Conservation (phyloP, 2,113 vertebrate genomes). For the Mirza zaza region DNA sequence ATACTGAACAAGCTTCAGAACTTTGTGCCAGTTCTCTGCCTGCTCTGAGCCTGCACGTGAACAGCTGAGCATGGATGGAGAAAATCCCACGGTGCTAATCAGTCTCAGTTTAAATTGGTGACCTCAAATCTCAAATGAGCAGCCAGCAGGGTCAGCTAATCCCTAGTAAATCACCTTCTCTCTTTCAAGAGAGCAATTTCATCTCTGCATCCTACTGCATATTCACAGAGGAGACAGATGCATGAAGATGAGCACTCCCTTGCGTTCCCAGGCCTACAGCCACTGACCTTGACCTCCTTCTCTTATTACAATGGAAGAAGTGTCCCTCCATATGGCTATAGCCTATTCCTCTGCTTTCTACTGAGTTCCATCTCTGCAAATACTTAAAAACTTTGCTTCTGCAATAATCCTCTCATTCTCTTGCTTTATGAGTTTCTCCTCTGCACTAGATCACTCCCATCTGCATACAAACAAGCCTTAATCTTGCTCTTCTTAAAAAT, state of each 20-base stretch:
- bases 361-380: not conserved
- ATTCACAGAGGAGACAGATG: not conserved
- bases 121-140: not conserved
- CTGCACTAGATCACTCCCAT: not conserved
- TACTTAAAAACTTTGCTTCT: not conserved
- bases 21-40: not conserved
- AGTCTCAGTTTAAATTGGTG: not conserved
- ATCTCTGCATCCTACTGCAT: not conserved
- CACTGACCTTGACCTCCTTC: not conserved
- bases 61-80: not conserved
- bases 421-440: not conserved
- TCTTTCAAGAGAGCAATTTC: not conserved
- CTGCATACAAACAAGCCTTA: not conserved
- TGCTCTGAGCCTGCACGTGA: not conserved
- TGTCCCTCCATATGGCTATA: not conserved
- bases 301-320: not conserved
- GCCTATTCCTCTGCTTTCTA: not conserved
- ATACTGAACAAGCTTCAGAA: not conserved
- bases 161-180: not conserved
- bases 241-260: not conserved
- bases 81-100: not conserved
- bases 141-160: not conserved
- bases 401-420: not conserved
- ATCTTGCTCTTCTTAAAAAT: not conserved
- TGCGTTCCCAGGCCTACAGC: not conserved